These are phyloP conservation scores for Tortricodes alternella DNA, from an alignment of 2,888 invertebrate species.

Conservation along the genomic window DNA sequence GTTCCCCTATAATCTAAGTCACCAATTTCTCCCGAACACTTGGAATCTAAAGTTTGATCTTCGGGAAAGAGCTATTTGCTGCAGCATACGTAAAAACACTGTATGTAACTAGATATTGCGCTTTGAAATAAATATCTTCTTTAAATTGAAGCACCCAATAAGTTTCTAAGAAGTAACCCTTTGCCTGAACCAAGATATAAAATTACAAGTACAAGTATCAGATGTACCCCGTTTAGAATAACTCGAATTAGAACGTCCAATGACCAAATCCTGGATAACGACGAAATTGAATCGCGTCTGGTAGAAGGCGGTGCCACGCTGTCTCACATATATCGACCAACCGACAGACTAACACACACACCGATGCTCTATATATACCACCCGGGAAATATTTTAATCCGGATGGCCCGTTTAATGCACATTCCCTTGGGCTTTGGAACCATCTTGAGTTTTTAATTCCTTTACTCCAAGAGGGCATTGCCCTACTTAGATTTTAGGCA, in stretches of 20 bases:
- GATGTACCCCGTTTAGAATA: neutral
- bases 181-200: conserved; percentile 11
- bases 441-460: conserved; percentile 60
- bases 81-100: neutral
- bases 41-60: too few species aligned
- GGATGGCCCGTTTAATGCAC: conserved; percentile 77
- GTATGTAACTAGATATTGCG: neutral
- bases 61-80: too few species aligned
- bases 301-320: conserved; percentile 78
- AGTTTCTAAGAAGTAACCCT: conserved; percentile 9
- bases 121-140: neutral
- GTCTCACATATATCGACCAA: conserved; percentile 75
- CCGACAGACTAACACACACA: conserved; percentile 73
- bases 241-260: conserved; percentile 49
- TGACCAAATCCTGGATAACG: conserved; percentile 71
- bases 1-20: too few species aligned
- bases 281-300: conserved; percentile 67
- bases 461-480: conserved; percentile 54
- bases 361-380: conserved; percentile 78
- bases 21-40: too few species aligned
- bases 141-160: conserved; percentile 2
- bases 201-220: neutral
- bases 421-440: conserved; percentile 68
- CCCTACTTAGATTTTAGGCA: conserved; percentile 55
- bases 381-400: conserved; percentile 80